Evolutionary conservation across 2,888 invertebrate species (phyloP).

Genomic region (Hedya salicella): DNA sequence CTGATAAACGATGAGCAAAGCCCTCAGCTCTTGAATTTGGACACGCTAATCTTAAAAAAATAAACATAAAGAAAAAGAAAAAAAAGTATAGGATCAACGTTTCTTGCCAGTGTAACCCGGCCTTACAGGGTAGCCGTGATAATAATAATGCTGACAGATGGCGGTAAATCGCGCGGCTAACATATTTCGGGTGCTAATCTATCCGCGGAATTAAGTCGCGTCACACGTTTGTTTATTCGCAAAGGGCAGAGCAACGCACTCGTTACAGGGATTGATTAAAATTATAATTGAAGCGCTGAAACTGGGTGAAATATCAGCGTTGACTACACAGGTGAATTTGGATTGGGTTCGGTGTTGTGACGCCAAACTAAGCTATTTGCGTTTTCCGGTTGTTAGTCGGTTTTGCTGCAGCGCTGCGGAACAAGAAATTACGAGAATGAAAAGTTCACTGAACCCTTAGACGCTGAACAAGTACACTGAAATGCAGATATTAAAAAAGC

Average conservation of each 20-base stretch:
- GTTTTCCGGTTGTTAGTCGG: too few relatives aligned
- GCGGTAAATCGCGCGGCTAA: constrained; percentile 63
- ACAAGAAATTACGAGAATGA: too few relatives aligned
- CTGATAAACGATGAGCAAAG: too few relatives aligned
- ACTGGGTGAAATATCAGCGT: background rate
- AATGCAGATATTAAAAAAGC: too few relatives aligned
- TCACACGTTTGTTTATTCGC: constrained; percentile 45
- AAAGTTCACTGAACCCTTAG: too few relatives aligned
- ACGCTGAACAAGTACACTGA: too few relatives aligned
- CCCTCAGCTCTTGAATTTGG: background rate
- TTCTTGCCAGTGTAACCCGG: constrained; percentile 27
- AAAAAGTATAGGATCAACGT: constrained; percentile 10
- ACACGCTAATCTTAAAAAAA: constrained; percentile 5
- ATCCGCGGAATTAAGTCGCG: constrained; percentile 54
- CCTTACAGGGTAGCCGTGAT: constrained; percentile 44
- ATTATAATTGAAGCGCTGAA: constrained; percentile 8
- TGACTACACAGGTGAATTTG: background rate
- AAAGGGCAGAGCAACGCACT: constrained; percentile 45
- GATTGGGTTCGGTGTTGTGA: background rate
- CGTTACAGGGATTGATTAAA: constrained; percentile 28
- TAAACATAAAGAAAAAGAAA: background rate
- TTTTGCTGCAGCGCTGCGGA: too few relatives aligned
- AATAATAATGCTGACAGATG: constrained; percentile 64
- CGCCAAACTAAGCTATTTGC: too few relatives aligned
- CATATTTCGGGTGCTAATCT: constrained; percentile 60